Evolutionary conservation across 2,797 vertebrate genomes (phyloP).

Genomic region (Hirundo rustica): DNA sequence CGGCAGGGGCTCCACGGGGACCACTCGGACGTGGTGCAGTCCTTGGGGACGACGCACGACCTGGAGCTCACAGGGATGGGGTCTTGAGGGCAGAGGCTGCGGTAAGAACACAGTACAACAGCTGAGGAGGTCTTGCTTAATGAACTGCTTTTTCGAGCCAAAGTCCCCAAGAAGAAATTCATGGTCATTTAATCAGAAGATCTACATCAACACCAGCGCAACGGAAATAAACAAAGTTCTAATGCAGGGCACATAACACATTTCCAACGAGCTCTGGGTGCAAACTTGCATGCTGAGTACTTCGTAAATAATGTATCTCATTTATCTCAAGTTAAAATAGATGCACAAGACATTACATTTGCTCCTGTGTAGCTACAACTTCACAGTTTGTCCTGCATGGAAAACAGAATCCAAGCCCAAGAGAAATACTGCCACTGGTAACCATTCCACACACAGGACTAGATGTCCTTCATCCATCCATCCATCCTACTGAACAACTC

Average conservation of each 20-base stretch:
- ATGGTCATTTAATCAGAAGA: not conserved
- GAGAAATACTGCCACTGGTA: not conserved
- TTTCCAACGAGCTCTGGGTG: not conserved
- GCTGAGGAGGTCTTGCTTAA: not conserved
- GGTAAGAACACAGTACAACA: conserved; percentile 39
- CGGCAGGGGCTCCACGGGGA: conserved; percentile 89
- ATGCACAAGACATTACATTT: not conserved
- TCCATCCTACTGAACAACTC: not conserved
- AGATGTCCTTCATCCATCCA: not conserved
- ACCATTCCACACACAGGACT: not conserved
- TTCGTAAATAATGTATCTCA: not conserved
- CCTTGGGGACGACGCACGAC: conserved; percentile 86
- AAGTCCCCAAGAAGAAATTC: not conserved
- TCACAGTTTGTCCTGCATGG: not conserved
- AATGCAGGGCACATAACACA: not conserved
- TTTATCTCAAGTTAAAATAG: not conserved
- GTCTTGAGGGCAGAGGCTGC: conserved; percentile 87
- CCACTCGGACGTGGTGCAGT: conserved; percentile 88
- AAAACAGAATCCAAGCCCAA: not conserved
- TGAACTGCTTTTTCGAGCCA: not conserved
- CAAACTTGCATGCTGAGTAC: not conserved
- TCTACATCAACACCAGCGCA: not conserved
- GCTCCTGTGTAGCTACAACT: not conserved
- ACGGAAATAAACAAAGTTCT: not conserved
- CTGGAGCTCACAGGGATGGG: conserved; percentile 80